Evolutionary conservation across 2,888 invertebrate species (phyloP), one percentile per base, ranked within the genome.

Genomic region (Hipparchia sbordonii): DNA sequence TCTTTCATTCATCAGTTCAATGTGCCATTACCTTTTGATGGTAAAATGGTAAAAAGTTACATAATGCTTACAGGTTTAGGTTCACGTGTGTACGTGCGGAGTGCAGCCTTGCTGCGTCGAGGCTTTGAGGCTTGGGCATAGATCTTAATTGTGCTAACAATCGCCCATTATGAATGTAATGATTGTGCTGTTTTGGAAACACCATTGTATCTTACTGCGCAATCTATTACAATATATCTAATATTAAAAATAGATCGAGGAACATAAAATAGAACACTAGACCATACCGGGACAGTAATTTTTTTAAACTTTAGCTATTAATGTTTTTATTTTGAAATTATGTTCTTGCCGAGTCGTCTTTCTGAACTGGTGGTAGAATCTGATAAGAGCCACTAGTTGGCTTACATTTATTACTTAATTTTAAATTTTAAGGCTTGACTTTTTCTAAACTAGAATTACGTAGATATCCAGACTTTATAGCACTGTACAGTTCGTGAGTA

Each of bases 111-210:
- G 90, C 82, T 85, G 80, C 83, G 81, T 79, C 80, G 79, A 82
- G 80, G 83, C 85, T 87, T 87, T 84, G 82, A 81, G 79, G 60
- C 51, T 69, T 10, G 48, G 33, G 57, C 81, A 83, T 81, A 82
- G 81, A 82, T 85, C 85, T 87, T 89, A 90, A 91, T 89, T 91
- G 87, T 88, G 83, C 84, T 89, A 89, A 90, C 89, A 90, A 87
- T 89, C 84, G 85, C 82, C 86, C 83, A 84, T 85, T 86, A 86
- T 82, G 78, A 82, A 79, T 86, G 80, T 79, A 84, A 82, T 85
- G 84, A 81, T 80, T 80, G 73, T 77, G 76, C 72, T 71, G 65
- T 78, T 78, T 76, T 75, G 73, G 74, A 74, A 75, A 79, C 79
- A 74, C 75, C 75, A 77, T 78, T 77, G 74, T 77, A 77, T 74